A percentile compares a stretch with the other conserved stretches of the same genome.
Evolutionary conservation across 2,113 vertebrate genomes (phyloP).

Genomic region (Hylia prasina): DNA sequence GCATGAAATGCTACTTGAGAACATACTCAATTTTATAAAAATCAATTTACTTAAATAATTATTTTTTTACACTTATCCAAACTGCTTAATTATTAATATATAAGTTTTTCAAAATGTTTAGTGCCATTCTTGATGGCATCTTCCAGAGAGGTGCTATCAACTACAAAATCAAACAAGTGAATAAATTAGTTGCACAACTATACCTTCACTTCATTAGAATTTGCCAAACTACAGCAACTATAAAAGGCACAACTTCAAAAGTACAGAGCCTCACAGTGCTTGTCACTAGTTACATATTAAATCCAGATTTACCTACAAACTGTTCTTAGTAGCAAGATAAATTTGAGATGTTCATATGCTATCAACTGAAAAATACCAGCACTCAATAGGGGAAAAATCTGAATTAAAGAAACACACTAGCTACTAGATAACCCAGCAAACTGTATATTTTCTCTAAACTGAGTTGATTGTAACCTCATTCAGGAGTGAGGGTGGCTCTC

Average conservation of each 20-base stretch:
- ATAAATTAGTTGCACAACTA: background rate
- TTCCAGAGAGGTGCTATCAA: background rate
- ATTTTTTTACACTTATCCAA: background rate
- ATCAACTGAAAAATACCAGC: background rate
- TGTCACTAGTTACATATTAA: background rate
- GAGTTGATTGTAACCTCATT: background rate
- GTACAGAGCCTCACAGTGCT: background rate
- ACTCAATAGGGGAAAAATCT: background rate
- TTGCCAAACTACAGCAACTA: background rate
- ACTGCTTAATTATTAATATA: background rate
- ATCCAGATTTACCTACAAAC: background rate
- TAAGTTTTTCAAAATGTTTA: background rate
- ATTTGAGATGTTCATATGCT: background rate
- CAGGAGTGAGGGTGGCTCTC: background rate
- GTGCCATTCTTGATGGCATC: background rate
- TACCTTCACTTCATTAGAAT: background rate
- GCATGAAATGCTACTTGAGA: background rate
- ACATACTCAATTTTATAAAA: background rate
- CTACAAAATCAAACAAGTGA: background rate
- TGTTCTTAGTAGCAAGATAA: background rate
- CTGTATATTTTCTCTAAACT: background rate
- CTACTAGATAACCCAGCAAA: background rate
- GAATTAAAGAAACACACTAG: background rate
- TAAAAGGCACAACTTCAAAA: background rate
- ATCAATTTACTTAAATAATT: background rate